Conservation (phyloP, 1,140 invertebrate species). For the Argopecten irradians region DNA sequence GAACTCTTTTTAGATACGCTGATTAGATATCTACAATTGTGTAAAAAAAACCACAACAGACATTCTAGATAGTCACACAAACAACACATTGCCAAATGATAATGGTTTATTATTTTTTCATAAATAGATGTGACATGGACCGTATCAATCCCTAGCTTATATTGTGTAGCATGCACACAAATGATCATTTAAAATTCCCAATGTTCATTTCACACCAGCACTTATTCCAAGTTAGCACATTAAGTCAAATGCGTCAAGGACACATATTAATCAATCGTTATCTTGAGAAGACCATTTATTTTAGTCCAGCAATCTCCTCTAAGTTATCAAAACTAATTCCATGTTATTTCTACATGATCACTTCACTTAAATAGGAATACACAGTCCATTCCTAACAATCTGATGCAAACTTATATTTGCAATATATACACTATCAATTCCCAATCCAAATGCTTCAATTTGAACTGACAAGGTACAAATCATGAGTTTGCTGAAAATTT, state of each 20-base stretch:
- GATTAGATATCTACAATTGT: too few relatives aligned
- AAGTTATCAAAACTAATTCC: not conserved
- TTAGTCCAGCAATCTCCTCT: not conserved
- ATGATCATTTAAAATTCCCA: not conserved
- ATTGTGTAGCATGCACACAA: not conserved
- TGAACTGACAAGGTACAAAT: not conserved
- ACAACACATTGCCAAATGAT: not conserved
- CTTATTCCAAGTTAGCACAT: not conserved
- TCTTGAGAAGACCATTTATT: not conserved
- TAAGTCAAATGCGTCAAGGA: not conserved
- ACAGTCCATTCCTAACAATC: not conserved
- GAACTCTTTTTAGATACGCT: too few relatives aligned
- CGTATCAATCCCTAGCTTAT: not conserved
- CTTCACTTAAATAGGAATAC: not conserved
- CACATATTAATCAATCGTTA: not conserved
- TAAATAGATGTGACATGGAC: not conserved
- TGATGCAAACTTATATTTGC: not conserved
- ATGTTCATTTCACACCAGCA: not conserved
- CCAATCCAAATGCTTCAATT: not conserved
- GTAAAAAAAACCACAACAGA: too few relatives aligned
- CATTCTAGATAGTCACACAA: too few relatives aligned
- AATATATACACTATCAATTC: not conserved
- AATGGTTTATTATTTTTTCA: constrained; percentile 16
- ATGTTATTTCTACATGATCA: not conserved
- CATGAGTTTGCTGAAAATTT: not conserved